Evolutionary conservation across 2,113 vertebrate genomes (phyloP).

Genomic region (Boleophthalmus pectinirostris): DNA sequence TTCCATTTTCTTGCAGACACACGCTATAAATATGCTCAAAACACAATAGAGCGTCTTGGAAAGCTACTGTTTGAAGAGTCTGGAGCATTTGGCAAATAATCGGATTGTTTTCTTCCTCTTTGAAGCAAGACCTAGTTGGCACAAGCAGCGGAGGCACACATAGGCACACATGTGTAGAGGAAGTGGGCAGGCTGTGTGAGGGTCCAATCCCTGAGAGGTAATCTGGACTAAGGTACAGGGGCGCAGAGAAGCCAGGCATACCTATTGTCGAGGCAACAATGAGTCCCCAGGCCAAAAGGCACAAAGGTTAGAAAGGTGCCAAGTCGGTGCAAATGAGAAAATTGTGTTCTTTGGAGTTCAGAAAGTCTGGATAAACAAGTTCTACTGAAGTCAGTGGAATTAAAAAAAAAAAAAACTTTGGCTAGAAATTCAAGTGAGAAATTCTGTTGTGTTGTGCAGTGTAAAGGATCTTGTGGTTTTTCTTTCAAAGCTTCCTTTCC

Average conservation of each 20-base stretch:
- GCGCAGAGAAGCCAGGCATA: constrained; percentile 11
- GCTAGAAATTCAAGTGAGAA: neutral
- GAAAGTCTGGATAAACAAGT: constrained; percentile 1
- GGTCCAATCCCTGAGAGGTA: constrained; percentile 27
- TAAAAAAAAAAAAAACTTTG: neutral
- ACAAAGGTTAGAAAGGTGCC: constrained; percentile 22
- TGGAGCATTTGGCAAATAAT: constrained; percentile 42
- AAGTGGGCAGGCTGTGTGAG: constrained; percentile 14
- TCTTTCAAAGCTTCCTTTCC: neutral
- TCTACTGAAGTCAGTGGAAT: constrained; percentile 7
- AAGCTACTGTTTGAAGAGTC: constrained; percentile 15
- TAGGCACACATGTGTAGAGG: neutral
- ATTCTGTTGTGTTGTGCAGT: neutral
- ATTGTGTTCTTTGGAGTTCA: constrained; percentile 22
- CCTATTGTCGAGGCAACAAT: constrained; percentile 21
- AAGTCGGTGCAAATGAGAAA: constrained; percentile 33
- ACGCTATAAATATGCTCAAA: constrained; percentile 30
- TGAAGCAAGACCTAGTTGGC: constrained; percentile 16
- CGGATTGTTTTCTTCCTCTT: constrained; percentile 21
- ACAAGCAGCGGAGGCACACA: constrained; percentile 2
- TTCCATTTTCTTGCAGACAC: constrained; percentile 15
- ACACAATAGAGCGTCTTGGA: constrained; percentile 38
- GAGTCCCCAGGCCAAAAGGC: constrained; percentile 45
- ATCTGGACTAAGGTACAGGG: constrained; percentile 34
- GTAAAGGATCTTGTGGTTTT: neutral